Evolutionary conservation across 2,888 invertebrate species (phyloP), one percentile per base, ranked within the genome.

Genomic region (Netelia fuscicornis): DNA sequence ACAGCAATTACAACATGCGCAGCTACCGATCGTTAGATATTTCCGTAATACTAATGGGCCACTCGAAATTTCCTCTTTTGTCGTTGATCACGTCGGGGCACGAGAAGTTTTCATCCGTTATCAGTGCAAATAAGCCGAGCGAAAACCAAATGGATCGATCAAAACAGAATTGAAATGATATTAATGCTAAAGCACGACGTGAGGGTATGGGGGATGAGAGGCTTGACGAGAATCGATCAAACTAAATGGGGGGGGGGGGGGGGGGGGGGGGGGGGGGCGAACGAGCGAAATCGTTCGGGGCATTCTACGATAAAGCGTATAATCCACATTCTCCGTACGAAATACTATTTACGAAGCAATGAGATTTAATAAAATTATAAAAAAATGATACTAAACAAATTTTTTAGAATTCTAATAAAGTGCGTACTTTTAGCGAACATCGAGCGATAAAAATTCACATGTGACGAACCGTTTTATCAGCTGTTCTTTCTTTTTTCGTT

Each of bases 261-360:
- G 37, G 37, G 3, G 58, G 20, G 20, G 30, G 37, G 37, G 3
- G 58, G 20, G 20, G 30, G 67, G 10, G 67, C 75, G 20, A 25
- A 25, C 30, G 52, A 52, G 72, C 30, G 77, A 68, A 71, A 84
- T 81, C 60, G 67, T 52, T 77, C 37, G 67, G 20, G 60, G 48
- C 13, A 80, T 60, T 68, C 42, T 60, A 74, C 72, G 62, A 48
- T 62, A 70, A 81, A 81, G 75, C 82, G 23, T 67, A 65, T 30
- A 25, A 30, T 58, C 17, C 13, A 25, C 54, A 60, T 56, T 67
- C 65, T 65, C 17, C 67, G 74, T 20, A 23, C 20, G 58, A 48
- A 48, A 10, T 10, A 48, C 2, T 13, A 48, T 89, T 88, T 89
- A 89, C 88, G 85, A 84, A 86, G 83, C 84, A 52, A 56, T 60